Percentiles rank a stretch among this genome's conserved stretches.
Conservation (phyloP, 2,797 vertebrate species). For the Limosa lapponica region DNA sequence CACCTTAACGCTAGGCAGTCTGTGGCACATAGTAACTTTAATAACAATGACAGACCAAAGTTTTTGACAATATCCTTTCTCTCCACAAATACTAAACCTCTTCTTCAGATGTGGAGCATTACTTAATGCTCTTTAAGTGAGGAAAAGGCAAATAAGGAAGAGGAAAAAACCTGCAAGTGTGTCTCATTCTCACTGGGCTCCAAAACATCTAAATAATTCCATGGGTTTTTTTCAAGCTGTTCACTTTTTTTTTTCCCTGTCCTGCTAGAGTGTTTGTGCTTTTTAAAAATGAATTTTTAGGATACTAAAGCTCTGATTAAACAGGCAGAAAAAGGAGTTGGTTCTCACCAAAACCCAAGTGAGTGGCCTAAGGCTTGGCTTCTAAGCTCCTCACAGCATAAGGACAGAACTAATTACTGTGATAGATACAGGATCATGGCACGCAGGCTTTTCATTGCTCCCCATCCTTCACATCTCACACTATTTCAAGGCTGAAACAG, state of each 20-base stretch:
- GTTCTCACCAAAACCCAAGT: not conserved
- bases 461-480: not conserved
- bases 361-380: not conserved
- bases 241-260: not conserved
- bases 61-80: not conserved
- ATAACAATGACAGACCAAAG: not conserved
- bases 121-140: not conserved
- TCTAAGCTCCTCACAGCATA: not conserved
- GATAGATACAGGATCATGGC: rapidly evolving
- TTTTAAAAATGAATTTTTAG: not conserved
- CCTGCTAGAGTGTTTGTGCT: not conserved
- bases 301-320: not conserved
- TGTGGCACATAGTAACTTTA: not conserved
- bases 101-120: not conserved
- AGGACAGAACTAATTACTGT: not conserved
- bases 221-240: not conserved
- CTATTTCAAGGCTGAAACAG: not conserved
- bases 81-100: not conserved
- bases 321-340: not conserved
- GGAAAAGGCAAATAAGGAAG: not conserved
- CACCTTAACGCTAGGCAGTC: not conserved
- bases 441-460: not conserved
- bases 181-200: not conserved
- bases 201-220: not conserved
- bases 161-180: not conserved